Evolutionary conservation across 37 sponge, comb jelly and placozoan species (phyloP), one percentile per base, ranked within the genome.

Genomic region (Cliona cf. orientalis): DNA sequence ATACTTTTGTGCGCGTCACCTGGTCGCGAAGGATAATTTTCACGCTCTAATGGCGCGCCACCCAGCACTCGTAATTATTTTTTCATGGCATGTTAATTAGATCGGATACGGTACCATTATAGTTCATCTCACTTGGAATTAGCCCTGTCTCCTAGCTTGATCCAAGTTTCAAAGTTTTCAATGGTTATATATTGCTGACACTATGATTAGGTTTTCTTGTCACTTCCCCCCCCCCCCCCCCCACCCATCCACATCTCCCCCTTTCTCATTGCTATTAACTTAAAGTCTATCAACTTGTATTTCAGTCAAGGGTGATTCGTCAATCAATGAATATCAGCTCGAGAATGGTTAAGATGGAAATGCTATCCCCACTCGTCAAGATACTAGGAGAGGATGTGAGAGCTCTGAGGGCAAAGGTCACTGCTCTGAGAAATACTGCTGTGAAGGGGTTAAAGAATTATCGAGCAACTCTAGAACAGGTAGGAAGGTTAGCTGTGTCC

Each of bases 361-460:
- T 59, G 1, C 9, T 81, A 1, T 28, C 32, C 7, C 80, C 80
- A 22, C 58, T 80, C 0, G 33, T 80, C 25, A 41, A 36, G 61
- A 64, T 89, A 25, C 66, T 89, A 3, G 68, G 70, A 6, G 83
- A 83, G 29, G 82, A 75, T 14, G 33, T 67, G 1, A 36, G 84
- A 21, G 53, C 72, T 33, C 45, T 89, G 38, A 76, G 53, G 57
- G 66, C 84, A 5, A 83, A 83, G 35, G 40, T 73, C 11, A 53
- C 46, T 4, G 46, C 84, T 44, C 76, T 82, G 9, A 38, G 64
- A 46, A 81, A 42, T 79, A 36, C 63, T 5, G 46, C 81, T 36
- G 23, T 26, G 1, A 88, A 88, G 28, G 81, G 81, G 39, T 22
- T 88, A 2, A 75, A 59, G 1, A 37, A 21, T 33, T 76, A 59